These are phyloP conservation scores for Anorthoa munda DNA, from an alignment of 2,888 invertebrate genomes.

Conservation along the genomic window DNA sequence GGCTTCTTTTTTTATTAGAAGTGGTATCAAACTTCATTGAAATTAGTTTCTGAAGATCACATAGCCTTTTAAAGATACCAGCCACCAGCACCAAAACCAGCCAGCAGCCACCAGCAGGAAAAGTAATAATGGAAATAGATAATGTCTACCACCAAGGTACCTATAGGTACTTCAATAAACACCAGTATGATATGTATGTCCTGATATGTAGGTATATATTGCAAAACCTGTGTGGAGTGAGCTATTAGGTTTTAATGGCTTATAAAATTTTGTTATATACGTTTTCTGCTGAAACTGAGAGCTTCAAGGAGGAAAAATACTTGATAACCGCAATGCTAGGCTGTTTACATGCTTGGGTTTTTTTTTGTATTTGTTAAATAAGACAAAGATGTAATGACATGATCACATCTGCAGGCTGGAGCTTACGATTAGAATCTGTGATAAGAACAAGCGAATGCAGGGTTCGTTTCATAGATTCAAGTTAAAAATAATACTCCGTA, in stretches of 20 bases:
- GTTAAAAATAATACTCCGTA: too few species aligned
- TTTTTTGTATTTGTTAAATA: too few species aligned
- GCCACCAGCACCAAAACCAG: too few species aligned
- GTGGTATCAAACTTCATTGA: constrained; percentile 2
- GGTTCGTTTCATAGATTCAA: too few species aligned
- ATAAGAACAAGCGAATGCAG: too few species aligned
- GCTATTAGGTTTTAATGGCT: background rate
- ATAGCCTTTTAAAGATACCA: background rate
- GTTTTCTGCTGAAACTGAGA: background rate
- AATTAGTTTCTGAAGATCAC: constrained; percentile 5
- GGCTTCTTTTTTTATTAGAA: constrained; percentile 5
- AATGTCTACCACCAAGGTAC: background rate
- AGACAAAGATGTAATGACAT: background rate
- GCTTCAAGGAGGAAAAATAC: background rate
- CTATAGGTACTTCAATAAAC: constrained; percentile 7
- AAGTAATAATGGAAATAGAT: background rate
- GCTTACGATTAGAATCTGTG: too few species aligned
- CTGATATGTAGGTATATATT: too few species aligned
- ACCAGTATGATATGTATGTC: background rate
- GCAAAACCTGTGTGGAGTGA: background rate
- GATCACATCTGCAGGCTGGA: background rate
- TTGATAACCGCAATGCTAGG: too few species aligned
- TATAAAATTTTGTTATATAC: background rate
- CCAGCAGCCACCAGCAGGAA: too few species aligned
- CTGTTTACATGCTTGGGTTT: too few species aligned